Evolutionary conservation across 2,113 vertebrate species (phyloP), one percentile per base, ranked within the genome.

Genomic region (Ailuropoda melanoleuca): DNA sequence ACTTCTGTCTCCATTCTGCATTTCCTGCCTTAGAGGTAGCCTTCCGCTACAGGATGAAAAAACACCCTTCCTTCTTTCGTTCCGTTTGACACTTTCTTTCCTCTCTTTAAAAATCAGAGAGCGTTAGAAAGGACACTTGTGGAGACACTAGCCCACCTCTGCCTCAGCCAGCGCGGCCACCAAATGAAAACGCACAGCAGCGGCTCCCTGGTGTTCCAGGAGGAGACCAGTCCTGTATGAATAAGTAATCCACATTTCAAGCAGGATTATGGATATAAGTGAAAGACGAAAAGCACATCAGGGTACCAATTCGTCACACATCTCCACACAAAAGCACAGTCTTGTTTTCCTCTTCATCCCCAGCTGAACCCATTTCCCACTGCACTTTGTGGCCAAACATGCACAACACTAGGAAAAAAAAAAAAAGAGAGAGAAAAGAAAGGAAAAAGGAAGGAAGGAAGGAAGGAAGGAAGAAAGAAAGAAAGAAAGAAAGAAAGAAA

Each of bases 171-270:
- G 60, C 1, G 43, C 77, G 21, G 64, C 89, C 82, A 68, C 70
- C 48, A n/a, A 93, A 92, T 56, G 88, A 91, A 83, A 97, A 98
- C 89, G 82, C 95, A 82, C 66, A 15, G 46, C 29, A 1, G 46
- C 1, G 0, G 53, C 84, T 95, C 86, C 43, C 90, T 77, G 9
- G 72, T 11, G 3, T 78, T 89, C 26, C 66, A 48, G 66, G 46
- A 70, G 77, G 85, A 85, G 43, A 83, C 84, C 23, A 43, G 46
- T 66, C 78, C 8, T 1, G 84, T 55, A 97, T 97, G 95, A 97
- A 97, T 97, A 97, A 77, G 96, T 97, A 97, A 96, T 93, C 78
- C 97, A 39, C 97, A 95, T 98, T 98, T 97, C 94, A 97, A 92
- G 90, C 98, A 98, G 62, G 97, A 98, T 72, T 95, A 55, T 68